These are phyloP conservation scores for Isichthys henryi DNA, from an alignment of 2,113 vertebrate species.

Conservation along the genomic window DNA sequence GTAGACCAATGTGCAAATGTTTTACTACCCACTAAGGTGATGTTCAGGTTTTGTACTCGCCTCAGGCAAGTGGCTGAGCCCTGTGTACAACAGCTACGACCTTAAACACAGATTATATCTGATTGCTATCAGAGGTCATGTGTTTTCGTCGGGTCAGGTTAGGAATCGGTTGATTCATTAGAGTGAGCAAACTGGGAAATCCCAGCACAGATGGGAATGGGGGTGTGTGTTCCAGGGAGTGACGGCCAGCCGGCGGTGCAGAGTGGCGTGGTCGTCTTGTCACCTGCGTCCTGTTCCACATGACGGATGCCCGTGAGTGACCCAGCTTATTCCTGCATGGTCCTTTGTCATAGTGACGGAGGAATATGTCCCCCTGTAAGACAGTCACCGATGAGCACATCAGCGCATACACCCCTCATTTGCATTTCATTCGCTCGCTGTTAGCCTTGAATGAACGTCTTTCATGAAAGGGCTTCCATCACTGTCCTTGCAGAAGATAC, in stretches of 20 bases:
- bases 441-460: background rate
- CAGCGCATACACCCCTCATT: background rate
- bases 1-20: background rate
- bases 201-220: background rate
- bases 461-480: background rate
- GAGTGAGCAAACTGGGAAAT: background rate
- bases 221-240: background rate
- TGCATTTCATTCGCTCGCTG: background rate
- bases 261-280: background rate
- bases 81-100: background rate
- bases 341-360: conserved; percentile 93
- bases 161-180: background rate
- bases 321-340: conserved; percentile 94
- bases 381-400: conserved; percentile 29
- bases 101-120: background rate
- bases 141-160: background rate
- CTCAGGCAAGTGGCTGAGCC: background rate
- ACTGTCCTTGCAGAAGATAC: background rate
- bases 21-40: background rate
- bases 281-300: conserved; percentile 98
- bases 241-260: background rate
- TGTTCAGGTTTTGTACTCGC: background rate
- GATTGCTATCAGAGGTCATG: background rate
- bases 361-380: conserved; percentile 89
- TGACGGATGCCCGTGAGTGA: conserved; percentile 89